Conservation (phyloP, 2,113 vertebrate species). For the Columba janthina region DNA sequence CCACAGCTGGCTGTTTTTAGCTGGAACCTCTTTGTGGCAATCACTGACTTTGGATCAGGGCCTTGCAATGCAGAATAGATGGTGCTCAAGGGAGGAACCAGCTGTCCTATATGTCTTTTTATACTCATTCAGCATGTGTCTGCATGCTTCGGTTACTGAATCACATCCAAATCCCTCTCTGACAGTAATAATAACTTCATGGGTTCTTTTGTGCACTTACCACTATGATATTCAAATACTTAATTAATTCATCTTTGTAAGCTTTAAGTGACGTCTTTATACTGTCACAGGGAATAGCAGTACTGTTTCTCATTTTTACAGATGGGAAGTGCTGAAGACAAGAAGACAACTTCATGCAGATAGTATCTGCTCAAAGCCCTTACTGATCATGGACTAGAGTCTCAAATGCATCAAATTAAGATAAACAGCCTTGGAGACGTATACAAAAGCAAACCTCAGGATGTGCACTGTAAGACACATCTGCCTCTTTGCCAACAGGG, state of each 20-base stretch:
- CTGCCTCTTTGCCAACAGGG: not conserved
- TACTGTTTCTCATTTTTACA: not conserved
- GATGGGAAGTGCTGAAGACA: not conserved
- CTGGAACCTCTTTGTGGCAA: not conserved
- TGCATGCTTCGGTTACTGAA: not conserved
- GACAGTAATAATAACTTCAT: not conserved
- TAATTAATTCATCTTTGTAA: not conserved
- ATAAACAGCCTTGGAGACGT: not conserved
- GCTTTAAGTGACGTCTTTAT: not conserved
- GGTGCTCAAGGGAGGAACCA: not conserved
- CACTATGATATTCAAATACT: not conserved
- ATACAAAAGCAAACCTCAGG: not conserved
- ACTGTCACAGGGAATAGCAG: not conserved
- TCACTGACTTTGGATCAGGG: not conserved
- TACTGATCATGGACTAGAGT: not conserved
- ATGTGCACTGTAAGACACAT: not conserved
- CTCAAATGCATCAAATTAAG: not conserved
- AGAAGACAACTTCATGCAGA: not conserved
- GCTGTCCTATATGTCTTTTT: constrained; percentile 25
- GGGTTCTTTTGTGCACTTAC: not conserved
- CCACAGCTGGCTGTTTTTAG: not conserved
- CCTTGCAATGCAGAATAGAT: not conserved
- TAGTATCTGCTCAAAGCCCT: not conserved
- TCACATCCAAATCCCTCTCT: not conserved
- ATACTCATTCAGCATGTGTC: not conserved